Evolutionary conservation across 23 tunicate species (phyloP).

Genomic region (Trididemnum miniatum): DNA sequence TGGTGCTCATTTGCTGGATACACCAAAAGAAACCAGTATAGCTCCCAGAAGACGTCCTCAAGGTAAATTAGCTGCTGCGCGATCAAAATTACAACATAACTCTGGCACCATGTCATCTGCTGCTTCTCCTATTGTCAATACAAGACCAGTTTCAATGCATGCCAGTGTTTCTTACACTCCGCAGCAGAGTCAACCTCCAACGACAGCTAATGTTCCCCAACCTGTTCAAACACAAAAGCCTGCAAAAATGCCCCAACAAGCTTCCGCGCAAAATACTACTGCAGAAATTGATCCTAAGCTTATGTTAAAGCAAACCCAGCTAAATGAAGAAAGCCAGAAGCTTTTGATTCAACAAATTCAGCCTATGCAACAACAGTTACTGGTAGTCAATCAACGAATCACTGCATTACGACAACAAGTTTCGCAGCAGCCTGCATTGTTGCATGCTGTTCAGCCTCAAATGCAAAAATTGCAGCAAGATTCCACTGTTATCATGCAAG

Average conservation of each 20-base stretch:
- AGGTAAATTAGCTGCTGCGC: conserved; percentile 57
- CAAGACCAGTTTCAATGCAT: background rate
- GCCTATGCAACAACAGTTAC: conserved; percentile 58
- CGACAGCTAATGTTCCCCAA: background rate
- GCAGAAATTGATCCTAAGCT: conserved; percentile 64
- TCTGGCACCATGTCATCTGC: background rate
- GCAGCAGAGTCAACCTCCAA: background rate
- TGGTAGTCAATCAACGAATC: conserved; percentile 41
- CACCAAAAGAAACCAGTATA: conserved; percentile 81
- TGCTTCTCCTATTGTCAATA: background rate
- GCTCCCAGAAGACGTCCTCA: conserved; percentile 95
- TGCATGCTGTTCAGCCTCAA: conserved; percentile 66
- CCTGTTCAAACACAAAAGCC: background rate
- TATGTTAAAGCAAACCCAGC: conserved; percentile 59
- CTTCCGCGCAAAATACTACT: background rate
- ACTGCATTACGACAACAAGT: conserved; percentile 56
- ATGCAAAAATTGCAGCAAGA: conserved; percentile 74
- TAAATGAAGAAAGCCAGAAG: conserved; percentile 48
- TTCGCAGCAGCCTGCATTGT: conserved; percentile 79
- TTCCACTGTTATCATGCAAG: conserved; percentile 25
- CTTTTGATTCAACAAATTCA: conserved; percentile 48
- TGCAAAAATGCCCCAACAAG: background rate
- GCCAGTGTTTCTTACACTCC: background rate
- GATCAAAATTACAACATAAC: conserved; percentile 17
- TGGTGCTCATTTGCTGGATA: conserved; percentile 16